These are phyloP conservation scores for Athetis lepigone DNA, from an alignment of 2,888 invertebrate genomes.

Conservation along the genomic window DNA sequence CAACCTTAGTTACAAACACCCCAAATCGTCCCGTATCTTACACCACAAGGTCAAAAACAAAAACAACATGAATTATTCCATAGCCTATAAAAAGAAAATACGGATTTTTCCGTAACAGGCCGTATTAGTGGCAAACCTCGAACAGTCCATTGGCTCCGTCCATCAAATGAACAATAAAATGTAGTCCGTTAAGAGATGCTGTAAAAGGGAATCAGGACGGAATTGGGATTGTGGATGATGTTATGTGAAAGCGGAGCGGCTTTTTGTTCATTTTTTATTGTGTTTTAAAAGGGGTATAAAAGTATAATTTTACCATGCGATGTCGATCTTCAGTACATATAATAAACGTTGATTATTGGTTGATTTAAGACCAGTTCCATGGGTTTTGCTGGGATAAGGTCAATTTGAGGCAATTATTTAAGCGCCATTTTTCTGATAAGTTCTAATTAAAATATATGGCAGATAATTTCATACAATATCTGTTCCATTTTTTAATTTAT, in stretches of 20 bases:
- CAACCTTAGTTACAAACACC: too few species aligned
- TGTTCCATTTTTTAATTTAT: too few species aligned
- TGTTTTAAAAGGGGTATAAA: neutral
- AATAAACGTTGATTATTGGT: too few species aligned
- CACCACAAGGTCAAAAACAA: neutral
- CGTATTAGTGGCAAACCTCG: slow-evolving; percentile 42
- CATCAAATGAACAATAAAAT: slow-evolving; percentile 58
- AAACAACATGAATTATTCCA: slow-evolving; percentile 25
- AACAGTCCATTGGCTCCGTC: slow-evolving; percentile 36
- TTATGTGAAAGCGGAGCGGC: slow-evolving; percentile 9
- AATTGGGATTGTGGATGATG: slow-evolving; percentile 22
- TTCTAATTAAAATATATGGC: too few species aligned
- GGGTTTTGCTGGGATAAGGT: too few species aligned
- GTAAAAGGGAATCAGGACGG: slow-evolving; percentile 65
- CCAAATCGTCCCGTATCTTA: too few species aligned
- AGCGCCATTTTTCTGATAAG: too few species aligned
- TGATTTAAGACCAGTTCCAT: too few species aligned
- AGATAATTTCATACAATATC: too few species aligned
- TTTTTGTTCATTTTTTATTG: slow-evolving; percentile 2
- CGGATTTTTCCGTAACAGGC: slow-evolving; percentile 21
- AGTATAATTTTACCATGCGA: too few species aligned
- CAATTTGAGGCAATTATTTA: too few species aligned
- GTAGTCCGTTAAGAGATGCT: slow-evolving; percentile 49
- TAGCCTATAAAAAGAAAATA: slow-evolving; percentile 39
- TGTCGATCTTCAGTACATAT: too few species aligned